These are phyloP conservation scores for Agelastica alni DNA, from an alignment of 2,888 invertebrate species.

Conservation along the genomic window DNA sequence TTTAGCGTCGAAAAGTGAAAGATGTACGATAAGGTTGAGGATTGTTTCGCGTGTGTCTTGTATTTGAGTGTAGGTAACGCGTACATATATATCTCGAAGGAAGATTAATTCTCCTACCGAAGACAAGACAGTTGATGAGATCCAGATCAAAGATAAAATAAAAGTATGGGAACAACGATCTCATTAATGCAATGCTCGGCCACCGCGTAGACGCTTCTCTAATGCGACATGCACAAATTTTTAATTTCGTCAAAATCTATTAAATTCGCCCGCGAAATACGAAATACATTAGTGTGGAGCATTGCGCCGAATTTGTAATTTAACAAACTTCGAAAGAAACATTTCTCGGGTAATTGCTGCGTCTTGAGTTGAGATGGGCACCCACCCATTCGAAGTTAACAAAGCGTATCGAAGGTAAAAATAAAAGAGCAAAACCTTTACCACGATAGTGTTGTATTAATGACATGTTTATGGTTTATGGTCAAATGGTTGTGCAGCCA, in stretches of 20 bases:
- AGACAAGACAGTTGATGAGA: slow-evolving; percentile 51
- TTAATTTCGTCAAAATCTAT: too few species aligned
- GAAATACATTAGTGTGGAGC: too few species aligned
- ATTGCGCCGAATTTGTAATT: too few species aligned
- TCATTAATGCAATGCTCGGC: slow-evolving; percentile 51
- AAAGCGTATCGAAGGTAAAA: slow-evolving; percentile 31
- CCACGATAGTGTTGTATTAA: slow-evolving; percentile 33
- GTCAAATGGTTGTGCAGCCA: slow-evolving; percentile 33
- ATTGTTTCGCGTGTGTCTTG: slow-evolving; percentile 16
- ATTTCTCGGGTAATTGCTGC: too few species aligned
- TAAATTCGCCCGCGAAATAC: too few species aligned
- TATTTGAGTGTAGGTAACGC: slow-evolving; percentile 30
- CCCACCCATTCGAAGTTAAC: slow-evolving; percentile 32
- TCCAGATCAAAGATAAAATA: slow-evolving; percentile 49
- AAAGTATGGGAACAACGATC: slow-evolving; percentile 50
- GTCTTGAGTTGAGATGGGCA: slow-evolving; percentile 2
- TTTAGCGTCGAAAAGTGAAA: slow-evolving; percentile 3
- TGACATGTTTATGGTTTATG: slow-evolving; percentile 40
- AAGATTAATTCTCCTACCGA: slow-evolving; percentile 49
- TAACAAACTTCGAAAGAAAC: too few species aligned
- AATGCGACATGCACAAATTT: too few species aligned
- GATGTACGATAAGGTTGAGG: slow-evolving; percentile 14
- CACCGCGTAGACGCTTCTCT: slow-evolving; percentile 42
- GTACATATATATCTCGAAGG: slow-evolving; percentile 28
- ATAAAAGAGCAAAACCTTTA: slow-evolving; percentile 23